A percentile compares a stretch with the other conserved stretches of the same genome.
phyloP scores from a whole-genome alignment of 2,888 invertebrate species.

The Macropis europaea region DNA sequence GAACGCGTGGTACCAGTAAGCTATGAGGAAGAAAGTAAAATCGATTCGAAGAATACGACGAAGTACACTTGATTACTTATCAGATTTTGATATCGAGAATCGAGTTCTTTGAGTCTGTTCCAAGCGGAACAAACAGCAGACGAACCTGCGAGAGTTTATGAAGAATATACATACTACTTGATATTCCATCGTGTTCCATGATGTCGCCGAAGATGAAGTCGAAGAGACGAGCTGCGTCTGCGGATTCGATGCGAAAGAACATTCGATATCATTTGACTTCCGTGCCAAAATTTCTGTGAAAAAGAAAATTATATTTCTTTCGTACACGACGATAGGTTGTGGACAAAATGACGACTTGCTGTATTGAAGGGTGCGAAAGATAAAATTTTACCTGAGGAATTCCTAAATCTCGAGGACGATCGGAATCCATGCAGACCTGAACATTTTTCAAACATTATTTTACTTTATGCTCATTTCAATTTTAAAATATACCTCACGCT shows the following conservation, averaged over 20 bases:
- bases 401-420: neutral
- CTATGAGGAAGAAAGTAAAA: neutral
- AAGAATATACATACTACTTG: too few relatives aligned
- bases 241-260: neutral
- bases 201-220: neutral
- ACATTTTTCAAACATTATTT: too few relatives aligned
- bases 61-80: neutral
- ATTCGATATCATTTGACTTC: conserved; percentile 18
- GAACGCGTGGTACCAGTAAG: neutral
- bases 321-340: neutral
- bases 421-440: too few relatives aligned
- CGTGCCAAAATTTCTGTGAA: conserved; percentile 26
- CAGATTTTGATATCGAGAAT: neutral
- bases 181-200: neutral
- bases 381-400: neutral
- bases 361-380: neutral
- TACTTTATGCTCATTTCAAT: too few relatives aligned
- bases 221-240: neutral
- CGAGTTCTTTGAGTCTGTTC: neutral
- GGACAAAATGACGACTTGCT: neutral
- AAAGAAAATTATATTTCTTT: neutral
- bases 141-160: neutral
- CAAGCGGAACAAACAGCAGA: neutral
- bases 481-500: too few relatives aligned
- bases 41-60: neutral